These are phyloP conservation scores for Garra rufa DNA, from an alignment of 2,113 vertebrate species.

Conservation along the genomic window DNA sequence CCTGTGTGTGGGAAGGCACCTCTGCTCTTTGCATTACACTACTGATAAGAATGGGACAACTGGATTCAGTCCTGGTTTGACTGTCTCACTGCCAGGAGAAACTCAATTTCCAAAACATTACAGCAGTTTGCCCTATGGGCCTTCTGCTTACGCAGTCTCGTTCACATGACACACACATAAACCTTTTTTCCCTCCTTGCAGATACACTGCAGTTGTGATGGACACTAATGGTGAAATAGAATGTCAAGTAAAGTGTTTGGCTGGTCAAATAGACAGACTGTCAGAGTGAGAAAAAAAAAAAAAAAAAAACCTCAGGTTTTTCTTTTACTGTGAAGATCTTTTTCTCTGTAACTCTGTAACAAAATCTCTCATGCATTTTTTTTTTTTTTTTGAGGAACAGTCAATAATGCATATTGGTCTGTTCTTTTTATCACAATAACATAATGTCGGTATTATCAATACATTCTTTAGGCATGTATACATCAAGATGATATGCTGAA, in stretches of 20 bases:
- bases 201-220: constrained; percentile 42
- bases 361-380: neutral
- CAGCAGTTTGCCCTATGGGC: constrained; percentile 3
- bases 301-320: neutral
- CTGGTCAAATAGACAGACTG: constrained; percentile 34
- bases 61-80: constrained; percentile 18
- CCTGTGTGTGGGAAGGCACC: constrained; percentile 25
- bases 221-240: constrained; percentile 50
- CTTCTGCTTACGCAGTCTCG: neutral
- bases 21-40: constrained; percentile 10
- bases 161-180: constrained; percentile 22
- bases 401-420: neutral
- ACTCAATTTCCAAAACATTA: constrained; percentile 25
- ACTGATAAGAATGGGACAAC: constrained; percentile 31
- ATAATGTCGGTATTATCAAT: neutral
- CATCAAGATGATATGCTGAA: too few relatives aligned
- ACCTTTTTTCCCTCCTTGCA: neutral
- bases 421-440: neutral
- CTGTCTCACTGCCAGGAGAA: constrained; percentile 14
- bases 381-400: neutral
- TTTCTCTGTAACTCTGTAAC: constrained; percentile 14
- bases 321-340: constrained; percentile 18
- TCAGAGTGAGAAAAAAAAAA: constrained; percentile 27
- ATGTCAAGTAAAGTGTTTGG: constrained; percentile 35
- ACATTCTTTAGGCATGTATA: too few relatives aligned